Percentiles rank a stretch among this genome's conserved stretches.
Evolutionary conservation across 92 coral and sea anemone genomes (phyloP).

Genomic region (Epizoanthus stellaris): DNA sequence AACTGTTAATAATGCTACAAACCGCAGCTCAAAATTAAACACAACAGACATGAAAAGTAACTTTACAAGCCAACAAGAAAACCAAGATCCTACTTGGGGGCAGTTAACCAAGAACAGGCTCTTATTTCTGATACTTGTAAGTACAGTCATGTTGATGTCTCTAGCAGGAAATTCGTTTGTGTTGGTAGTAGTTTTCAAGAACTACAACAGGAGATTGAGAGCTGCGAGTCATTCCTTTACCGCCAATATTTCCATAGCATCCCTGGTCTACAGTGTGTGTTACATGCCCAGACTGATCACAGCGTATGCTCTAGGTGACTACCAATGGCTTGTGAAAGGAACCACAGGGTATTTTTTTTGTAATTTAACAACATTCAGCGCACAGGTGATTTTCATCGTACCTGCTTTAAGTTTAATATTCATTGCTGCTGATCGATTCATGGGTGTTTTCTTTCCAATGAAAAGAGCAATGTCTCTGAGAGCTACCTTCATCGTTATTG

Average conservation of each 20-base stretch:
- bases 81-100: not conserved
- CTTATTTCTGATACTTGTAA: not conserved
- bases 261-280: conserved; percentile 14
- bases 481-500: not conserved
- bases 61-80: not conserved
- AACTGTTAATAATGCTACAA: not conserved
- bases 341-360: not conserved
- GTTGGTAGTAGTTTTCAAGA: not conserved
- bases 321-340: conserved; percentile 17
- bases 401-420: conserved; percentile 18
- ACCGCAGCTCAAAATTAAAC: not conserved
- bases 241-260: conserved; percentile 23
- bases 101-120: not conserved
- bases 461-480: not conserved
- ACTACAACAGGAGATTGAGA: not conserved
- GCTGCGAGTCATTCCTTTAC: conserved; percentile 13
- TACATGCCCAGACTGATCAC: conserved; percentile 17
- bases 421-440: conserved; percentile 12
- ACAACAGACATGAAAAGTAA: not conserved
- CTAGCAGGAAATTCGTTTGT: conserved; percentile 17
- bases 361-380: conserved; percentile 13
- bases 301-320: not conserved
- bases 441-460: conserved; percentile 23
- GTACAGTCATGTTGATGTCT: conserved; percentile 5
- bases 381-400: conserved; percentile 6